Percentiles rank a stretch among this genome's conserved stretches.
Evolutionary conservation across 2,888 invertebrate species (phyloP).

Genomic region (Cataglyphis altisquamis): DNA sequence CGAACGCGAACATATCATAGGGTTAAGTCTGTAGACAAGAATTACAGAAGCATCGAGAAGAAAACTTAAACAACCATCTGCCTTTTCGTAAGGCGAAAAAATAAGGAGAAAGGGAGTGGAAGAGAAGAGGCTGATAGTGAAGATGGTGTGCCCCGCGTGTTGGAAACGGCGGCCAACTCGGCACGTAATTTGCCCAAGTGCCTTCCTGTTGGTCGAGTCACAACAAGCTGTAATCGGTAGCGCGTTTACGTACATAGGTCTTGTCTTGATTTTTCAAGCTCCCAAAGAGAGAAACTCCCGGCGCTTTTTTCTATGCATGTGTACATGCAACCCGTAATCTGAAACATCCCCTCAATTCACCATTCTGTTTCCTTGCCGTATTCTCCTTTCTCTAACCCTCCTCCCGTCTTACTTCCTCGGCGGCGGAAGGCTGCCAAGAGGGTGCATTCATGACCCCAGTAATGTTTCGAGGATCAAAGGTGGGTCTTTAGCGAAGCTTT

Average conservation of each 20-base stretch:
- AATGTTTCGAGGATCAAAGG: conserved; percentile 24
- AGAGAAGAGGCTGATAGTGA: conserved; percentile 65
- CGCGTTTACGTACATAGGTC: conserved; percentile 70
- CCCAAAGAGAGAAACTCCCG: conserved; percentile 43
- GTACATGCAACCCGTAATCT: conserved; percentile 27
- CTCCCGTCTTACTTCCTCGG: conserved; percentile 12
- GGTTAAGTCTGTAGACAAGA: conserved; percentile 77
- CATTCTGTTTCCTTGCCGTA: conserved; percentile 67
- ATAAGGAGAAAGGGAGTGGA: conserved; percentile 64
- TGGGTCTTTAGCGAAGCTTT: background rate
- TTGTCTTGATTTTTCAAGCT: conserved; percentile 76
- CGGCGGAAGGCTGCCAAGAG: conserved; percentile 43
- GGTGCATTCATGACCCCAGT: background rate
- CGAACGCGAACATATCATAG: conserved; percentile 86
- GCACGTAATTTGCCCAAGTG: conserved; percentile 86
- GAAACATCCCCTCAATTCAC: conserved; percentile 54
- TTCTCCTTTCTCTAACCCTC: background rate
- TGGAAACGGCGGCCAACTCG: conserved; percentile 84
- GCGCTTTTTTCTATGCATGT: conserved; percentile 40
- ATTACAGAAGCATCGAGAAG: conserved; percentile 30
- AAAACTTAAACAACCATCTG: conserved; percentile 29
- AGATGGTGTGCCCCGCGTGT: conserved; percentile 80
- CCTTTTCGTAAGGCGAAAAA: conserved; percentile 23
- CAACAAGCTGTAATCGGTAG: conserved; percentile 80
- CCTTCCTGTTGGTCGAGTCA: conserved; percentile 85